Evolutionary conservation across 1,140 invertebrate genomes (phyloP), one percentile per base, ranked within the genome.

Genomic region (Penaeus indicus): DNA sequence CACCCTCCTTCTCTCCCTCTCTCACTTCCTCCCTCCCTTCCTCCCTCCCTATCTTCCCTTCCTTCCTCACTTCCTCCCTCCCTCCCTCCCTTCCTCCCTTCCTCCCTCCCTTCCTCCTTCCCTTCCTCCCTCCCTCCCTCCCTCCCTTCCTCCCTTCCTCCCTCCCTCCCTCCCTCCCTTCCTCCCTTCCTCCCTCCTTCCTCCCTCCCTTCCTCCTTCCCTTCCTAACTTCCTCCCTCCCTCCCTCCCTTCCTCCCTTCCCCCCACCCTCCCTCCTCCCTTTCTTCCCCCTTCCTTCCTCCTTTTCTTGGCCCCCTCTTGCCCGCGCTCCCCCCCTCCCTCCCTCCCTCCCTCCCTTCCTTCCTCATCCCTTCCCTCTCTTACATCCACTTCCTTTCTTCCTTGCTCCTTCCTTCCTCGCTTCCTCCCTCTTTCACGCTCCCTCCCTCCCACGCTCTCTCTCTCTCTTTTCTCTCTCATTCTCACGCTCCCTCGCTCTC

Each of bases 141-240:
- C n/a, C 63, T 64, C 63, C n/a, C 63, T 64, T n/a, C n/a, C 63
- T 64, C 63, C n/a, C 63, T 64, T n/a, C n/a, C 63, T 64, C 63
- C 16, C n/a, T n/a, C n/a, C 63, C n/a, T n/a, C n/a, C 63, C n/a
- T n/a, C n/a, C 63, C n/a, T n/a, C n/a, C 63, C 16, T 64, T 64
- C 63, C 63, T 64, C 63, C n/a, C 63, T 64, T n/a, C n/a, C 16
- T 64, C 63, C n/a, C 63, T 64, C 63, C n/a, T n/a, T 64, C 63
- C n/a, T n/a, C 16, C n/a, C 63, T 64, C 63, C n/a, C 63, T 64
- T n/a, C n/a, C 63, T 64, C 63, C 63, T 64, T n/a, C n/a, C 63
- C n/a, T n/a, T 64, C 63, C n/a, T n/a, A 18, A 16, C n/a, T n/a
- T n/a, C 63, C n/a, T n/a, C n/a, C 63, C n/a, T n/a, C n/a, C 63